A percentile compares a stretch with the other conserved stretches of the same genome.
Conservation (phyloP, 2,888 invertebrate species). For the Agriopis leucophaearia region DNA sequence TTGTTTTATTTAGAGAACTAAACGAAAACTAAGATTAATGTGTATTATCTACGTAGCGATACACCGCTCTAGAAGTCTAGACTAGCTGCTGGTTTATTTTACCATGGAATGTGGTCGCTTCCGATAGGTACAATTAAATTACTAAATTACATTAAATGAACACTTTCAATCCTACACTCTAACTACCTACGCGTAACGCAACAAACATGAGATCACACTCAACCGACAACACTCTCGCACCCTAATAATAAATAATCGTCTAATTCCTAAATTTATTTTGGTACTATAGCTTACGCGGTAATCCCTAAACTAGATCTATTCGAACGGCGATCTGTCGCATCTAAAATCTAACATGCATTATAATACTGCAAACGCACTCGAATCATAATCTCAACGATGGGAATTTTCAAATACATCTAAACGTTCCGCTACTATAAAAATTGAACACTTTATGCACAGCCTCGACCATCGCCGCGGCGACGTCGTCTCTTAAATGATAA, state of each 20-base stretch:
- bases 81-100: slow-evolving; percentile 79
- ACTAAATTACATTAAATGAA: slow-evolving; percentile 68
- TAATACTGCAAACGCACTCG: slow-evolving; percentile 78
- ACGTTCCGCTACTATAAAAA: slow-evolving; percentile 73
- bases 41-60: slow-evolving; percentile 62
- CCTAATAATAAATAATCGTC: slow-evolving; percentile 82
- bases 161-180: slow-evolving; percentile 66
- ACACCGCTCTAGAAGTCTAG: slow-evolving; percentile 79
- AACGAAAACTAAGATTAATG: slow-evolving; percentile 55
- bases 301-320: slow-evolving; percentile 60
- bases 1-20: slow-evolving; percentile 59
- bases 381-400: slow-evolving; percentile 82
- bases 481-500: slow-evolving; percentile 74
- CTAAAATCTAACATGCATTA: slow-evolving; percentile 60
- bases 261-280: slow-evolving; percentile 79
- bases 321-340: slow-evolving; percentile 61
- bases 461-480: slow-evolving; percentile 77
- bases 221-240: slow-evolving; percentile 72
- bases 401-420: slow-evolving; percentile 75
- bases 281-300: slow-evolving; percentile 76
- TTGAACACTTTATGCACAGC: slow-evolving; percentile 86
- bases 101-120: slow-evolving; percentile 75
- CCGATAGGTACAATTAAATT: slow-evolving; percentile 68
- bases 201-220: slow-evolving; percentile 81
- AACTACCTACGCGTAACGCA: slow-evolving; percentile 61